phyloP scores from a whole-genome alignment of 1,140 invertebrate genomes.

The Camponotus floridanus region DNA sequence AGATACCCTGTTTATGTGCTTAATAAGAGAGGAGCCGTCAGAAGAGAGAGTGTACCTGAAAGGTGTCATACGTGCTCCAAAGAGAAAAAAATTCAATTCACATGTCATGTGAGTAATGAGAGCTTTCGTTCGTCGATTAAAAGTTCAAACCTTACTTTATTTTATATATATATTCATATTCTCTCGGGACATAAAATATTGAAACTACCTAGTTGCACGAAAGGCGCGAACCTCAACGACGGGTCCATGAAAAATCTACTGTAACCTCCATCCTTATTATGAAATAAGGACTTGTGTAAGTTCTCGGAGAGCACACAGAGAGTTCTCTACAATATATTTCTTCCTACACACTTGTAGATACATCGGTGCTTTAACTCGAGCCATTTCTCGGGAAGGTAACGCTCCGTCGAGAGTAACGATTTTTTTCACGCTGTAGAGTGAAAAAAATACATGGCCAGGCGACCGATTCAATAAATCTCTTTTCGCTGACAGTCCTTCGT shows the following conservation, averaged over 20 bases:
- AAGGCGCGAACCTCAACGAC: slow-evolving; percentile 3
- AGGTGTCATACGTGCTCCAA: too few relatives aligned
- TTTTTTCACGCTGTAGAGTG: slow-evolving; percentile 44
- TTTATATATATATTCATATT: background rate
- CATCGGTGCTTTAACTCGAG: slow-evolving; percentile 55
- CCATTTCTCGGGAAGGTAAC: slow-evolving; percentile 51
- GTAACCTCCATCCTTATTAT: slow-evolving; percentile 24
- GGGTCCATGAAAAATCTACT: slow-evolving; percentile 33
- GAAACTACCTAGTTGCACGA: background rate
- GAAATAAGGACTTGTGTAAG: slow-evolving; percentile 45
- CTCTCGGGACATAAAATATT: background rate
- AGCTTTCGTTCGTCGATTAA: background rate
- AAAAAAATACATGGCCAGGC: slow-evolving; percentile 50
- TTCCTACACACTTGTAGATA: slow-evolving; percentile 36
- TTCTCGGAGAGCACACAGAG: slow-evolving; percentile 11
- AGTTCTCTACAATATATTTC: slow-evolving; percentile 52
- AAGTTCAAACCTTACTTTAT: background rate
- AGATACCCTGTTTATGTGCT: background rate
- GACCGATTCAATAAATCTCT: slow-evolving; percentile 54
- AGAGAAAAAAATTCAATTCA: background rate
- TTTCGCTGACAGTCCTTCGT: slow-evolving; percentile 34
- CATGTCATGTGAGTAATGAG: background rate
- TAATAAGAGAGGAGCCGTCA: slow-evolving; percentile 2
- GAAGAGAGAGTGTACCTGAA: background rate
- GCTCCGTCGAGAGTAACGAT: slow-evolving; percentile 49